Conservation (phyloP, 1,140 invertebrate species). For the Chrysomallon squamiferum region DNA sequence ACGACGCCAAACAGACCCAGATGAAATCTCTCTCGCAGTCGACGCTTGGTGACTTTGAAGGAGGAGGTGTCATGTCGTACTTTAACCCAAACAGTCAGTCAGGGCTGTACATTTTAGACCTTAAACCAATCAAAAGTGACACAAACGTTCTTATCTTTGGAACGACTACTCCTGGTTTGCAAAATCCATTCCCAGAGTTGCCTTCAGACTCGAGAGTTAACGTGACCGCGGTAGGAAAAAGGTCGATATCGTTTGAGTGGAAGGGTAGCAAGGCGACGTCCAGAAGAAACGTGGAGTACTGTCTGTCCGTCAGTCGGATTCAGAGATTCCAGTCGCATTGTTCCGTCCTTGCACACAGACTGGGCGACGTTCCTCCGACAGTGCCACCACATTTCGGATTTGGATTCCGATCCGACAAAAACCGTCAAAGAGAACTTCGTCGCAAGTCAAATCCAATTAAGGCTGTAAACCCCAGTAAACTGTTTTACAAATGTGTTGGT, state of each 20-base stretch:
- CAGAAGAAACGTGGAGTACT: conserved; percentile 43
- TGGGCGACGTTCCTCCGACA: conserved; percentile 33
- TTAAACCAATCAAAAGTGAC: conserved; percentile 28
- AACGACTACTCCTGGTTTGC: conserved; percentile 21
- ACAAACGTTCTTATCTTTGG: conserved; percentile 33
- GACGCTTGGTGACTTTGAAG: conserved; percentile 23
- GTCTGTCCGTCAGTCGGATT: conserved; percentile 43
- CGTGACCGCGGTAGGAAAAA: conserved; percentile 22
- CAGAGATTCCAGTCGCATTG: conserved; percentile 50
- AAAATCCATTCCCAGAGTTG: conserved; percentile 34
- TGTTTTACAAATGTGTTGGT: conserved; percentile 51
- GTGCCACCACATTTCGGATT: conserved; percentile 32
- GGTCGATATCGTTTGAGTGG: conserved; percentile 39
- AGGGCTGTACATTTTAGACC: conserved; percentile 44
- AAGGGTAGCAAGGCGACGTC: conserved; percentile 24
- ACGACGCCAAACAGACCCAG: not conserved
- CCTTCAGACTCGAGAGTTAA: conserved; percentile 32
- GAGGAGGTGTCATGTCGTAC: conserved; percentile 31
- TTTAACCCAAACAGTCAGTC: conserved; percentile 6
- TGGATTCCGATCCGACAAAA: conserved; percentile 46
- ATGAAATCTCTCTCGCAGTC: not conserved
- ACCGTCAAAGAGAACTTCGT: conserved; percentile 9
- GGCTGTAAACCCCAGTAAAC: conserved; percentile 11
- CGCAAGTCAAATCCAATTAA: conserved; percentile 30
- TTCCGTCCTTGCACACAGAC: conserved; percentile 35